Evolutionary conservation across 1,140 invertebrate species (phyloP), one percentile per base, ranked within the genome.

Genomic region (Ceratitis capitata): DNA sequence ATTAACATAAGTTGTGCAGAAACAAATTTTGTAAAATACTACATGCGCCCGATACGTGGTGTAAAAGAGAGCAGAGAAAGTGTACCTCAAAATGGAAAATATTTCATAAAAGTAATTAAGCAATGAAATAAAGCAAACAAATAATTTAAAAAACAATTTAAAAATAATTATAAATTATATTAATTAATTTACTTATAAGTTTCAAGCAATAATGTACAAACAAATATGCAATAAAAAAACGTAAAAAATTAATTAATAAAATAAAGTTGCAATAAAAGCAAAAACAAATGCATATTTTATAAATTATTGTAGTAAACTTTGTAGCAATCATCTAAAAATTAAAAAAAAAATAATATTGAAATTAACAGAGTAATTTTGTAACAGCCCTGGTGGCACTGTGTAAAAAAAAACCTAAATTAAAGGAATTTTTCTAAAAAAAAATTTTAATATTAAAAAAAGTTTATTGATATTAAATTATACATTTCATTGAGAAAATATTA

Each of bases 71-170:
- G 69, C 69, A 78, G 69, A 78, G 69, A 78, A 78, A 78, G 42
- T 78, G 69, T 78, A 78, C 69, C 69, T 78, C 69, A 78, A 78
- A 45, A 39, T 78, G 69, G 69, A 78, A 78, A 61, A 78, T 78
- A 45, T 78, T 78, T 78, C 69, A 78, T 78, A 45, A n/a, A 47
- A 23, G n/a, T 78, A 45, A 78, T 78, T 78, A 45, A 78, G 35
- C 69, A 78, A 78, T 47, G 45, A 2, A 47, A 78, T 45, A 78
- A 0, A 23, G 23, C 39, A 49, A 83, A 58, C 4, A 83, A 53
- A 29, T 26, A 83, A 83, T 23, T 2, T 58, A 16, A 47, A 49
- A 82, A 82, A 45, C 47, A 45, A 83, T 69, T 32, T 49, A 85
- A 53, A 53, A 47, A 7, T n/a, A 82, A 12, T 23, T n/a, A n/a